Conservation (phyloP, 2,797 vertebrate species). For the Hippopotamyrus pictus region DNA sequence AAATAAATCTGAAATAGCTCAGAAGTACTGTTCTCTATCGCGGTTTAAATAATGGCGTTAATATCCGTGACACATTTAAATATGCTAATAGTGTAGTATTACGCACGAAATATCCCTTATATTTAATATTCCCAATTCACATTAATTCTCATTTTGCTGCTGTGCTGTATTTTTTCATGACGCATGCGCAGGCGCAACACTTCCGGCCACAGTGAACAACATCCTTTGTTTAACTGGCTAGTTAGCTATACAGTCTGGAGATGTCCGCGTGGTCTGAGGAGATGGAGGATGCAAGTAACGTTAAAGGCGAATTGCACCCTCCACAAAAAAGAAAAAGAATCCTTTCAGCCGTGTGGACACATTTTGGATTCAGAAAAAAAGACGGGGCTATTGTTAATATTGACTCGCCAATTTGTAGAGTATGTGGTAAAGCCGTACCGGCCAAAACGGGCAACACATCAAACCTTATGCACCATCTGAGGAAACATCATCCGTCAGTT, state of each 20-base stretch:
- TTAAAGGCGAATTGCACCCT: not conserved
- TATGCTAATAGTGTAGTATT: not conserved
- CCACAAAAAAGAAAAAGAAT: conserved; percentile 1
- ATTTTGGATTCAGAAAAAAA: not conserved
- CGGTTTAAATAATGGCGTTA: not conserved
- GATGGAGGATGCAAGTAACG: not conserved
- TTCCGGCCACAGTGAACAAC: not conserved
- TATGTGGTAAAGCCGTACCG: not conserved
- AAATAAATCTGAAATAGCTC: not conserved
- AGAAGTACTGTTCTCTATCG: not conserved
- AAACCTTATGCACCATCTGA: not conserved
- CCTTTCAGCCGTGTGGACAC: not conserved
- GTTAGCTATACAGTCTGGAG: not conserved
- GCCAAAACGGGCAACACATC: not conserved
- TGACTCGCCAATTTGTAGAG: not conserved
- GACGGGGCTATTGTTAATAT: not conserved
- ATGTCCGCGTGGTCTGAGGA: not conserved
- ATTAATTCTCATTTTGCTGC: not conserved
- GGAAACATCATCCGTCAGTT: not conserved
- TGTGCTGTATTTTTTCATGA: not conserved
- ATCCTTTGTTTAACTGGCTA: not conserved
- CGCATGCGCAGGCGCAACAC: not conserved
- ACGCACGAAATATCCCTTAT: not conserved
- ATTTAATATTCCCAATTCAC: not conserved
- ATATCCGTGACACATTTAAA: not conserved